Percentiles rank a stretch among this genome's conserved stretches.
Conservation (phyloP, 2,888 invertebrate species). For the Perithous albicinctus region DNA sequence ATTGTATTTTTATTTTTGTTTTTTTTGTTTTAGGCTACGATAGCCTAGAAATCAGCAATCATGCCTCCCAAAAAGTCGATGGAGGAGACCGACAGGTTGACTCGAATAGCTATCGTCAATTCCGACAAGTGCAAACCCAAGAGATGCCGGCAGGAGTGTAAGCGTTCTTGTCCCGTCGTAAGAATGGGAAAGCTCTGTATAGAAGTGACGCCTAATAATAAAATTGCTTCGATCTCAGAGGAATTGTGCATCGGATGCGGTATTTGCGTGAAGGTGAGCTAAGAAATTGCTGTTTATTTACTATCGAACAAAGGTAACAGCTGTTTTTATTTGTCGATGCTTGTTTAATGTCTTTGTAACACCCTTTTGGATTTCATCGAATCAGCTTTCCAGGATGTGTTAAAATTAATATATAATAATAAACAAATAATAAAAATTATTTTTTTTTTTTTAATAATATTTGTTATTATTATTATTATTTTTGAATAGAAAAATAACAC, state of each 20-base stretch:
- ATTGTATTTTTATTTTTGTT: neutral
- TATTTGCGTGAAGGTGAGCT: constrained; percentile 96
- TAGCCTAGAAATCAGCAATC: constrained; percentile 75
- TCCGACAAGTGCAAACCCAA: constrained; percentile 99
- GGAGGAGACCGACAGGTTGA: constrained; percentile 96
- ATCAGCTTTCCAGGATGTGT: no score
- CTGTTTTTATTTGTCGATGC: neutral
- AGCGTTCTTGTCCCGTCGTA: constrained; percentile 99
- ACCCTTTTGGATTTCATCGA: no score
- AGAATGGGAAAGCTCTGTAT: constrained; percentile 99
- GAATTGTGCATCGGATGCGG: constrained; percentile 99
- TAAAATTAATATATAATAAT: no score
- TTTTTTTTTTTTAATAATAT: no score
- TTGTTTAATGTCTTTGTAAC: no score
- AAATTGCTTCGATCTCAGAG: constrained; percentile 98
- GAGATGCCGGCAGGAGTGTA: constrained; percentile 99
- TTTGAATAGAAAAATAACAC: no score
- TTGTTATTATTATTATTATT: no score
- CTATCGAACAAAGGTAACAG: neutral
- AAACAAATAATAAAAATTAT: no score
- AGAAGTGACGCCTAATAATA: constrained; percentile 97
- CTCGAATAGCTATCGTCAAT: constrained; percentile 99
- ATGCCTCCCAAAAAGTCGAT: constrained; percentile 90
- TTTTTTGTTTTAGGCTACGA: constrained; percentile 40
- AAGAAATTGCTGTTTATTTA: constrained; percentile 46